Percentiles rank a stretch among this genome's conserved stretches.
Conservation (phyloP, 1,140 invertebrate species). For the Sesamia nonagrioides region DNA sequence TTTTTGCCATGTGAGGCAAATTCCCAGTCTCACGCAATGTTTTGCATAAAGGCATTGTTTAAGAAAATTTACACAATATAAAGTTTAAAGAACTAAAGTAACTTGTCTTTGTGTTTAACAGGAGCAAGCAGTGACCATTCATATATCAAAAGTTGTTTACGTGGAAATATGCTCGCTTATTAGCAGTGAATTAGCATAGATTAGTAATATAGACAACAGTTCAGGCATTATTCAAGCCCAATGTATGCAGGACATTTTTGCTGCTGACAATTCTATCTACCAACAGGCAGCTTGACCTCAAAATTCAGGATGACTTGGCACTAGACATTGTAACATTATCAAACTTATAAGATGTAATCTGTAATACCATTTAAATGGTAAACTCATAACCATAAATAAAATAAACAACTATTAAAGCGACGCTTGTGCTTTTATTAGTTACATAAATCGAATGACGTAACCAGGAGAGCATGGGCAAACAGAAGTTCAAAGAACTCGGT, state of each 20-base stretch:
- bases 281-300: not conserved
- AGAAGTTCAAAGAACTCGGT: slow-evolving; percentile 43
- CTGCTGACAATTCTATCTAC: not conserved
- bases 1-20: slow-evolving; percentile 30
- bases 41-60: slow-evolving; percentile 66
- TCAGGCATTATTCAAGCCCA: slow-evolving; percentile 5
- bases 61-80: slow-evolving; percentile 47
- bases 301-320: not conserved
- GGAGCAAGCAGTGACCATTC: slow-evolving; percentile 26
- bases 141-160: slow-evolving; percentile 19
- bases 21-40: slow-evolving; percentile 63
- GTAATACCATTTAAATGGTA: not conserved
- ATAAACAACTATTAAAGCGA: slow-evolving; percentile 7
- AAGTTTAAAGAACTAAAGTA: slow-evolving; percentile 44
- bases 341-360: not conserved
- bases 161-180: slow-evolving; percentile 27
- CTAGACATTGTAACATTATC: slow-evolving; percentile 1
- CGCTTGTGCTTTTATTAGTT: not conserved
- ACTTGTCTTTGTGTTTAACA: slow-evolving; percentile 26
- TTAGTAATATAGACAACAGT: slow-evolving; percentile 24
- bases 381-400: not conserved
- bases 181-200: slow-evolving; percentile 34
- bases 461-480: slow-evolving; percentile 24
- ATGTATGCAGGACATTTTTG: not conserved
- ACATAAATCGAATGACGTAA: slow-evolving; percentile 30